Conservation (phyloP, 2,113 vertebrate species). For the Erinaceus europaeus region DNA sequence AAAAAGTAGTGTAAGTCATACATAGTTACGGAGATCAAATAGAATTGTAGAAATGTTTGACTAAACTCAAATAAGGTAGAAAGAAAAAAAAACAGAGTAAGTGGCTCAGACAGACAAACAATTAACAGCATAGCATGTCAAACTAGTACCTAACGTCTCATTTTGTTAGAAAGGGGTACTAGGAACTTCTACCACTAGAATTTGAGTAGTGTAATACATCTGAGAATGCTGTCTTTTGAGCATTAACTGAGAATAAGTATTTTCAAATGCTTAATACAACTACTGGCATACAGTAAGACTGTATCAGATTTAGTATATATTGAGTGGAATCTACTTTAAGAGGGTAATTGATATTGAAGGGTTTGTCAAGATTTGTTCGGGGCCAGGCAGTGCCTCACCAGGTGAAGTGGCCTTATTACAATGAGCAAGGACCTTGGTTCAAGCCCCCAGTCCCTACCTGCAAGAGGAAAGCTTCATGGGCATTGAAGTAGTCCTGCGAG, state of each 20-base stretch:
- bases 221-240: neutral
- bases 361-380: neutral
- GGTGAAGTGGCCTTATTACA: no score
- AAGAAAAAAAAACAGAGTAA: neutral
- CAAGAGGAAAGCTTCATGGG: no score
- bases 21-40: neutral
- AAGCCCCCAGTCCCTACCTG: no score
- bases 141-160: neutral
- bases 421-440: no score
- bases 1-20: neutral
- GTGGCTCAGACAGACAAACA: neutral
- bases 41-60: neutral
- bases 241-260: neutral
- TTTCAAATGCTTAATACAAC: neutral
- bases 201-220: neutral
- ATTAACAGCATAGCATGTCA: neutral
- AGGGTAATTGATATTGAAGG: neutral
- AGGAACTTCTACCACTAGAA: no score
- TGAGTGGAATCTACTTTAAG: neutral
- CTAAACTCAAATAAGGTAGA: neutral
- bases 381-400: no score
- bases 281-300: neutral
- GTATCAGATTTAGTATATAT: neutral
- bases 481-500: no score
- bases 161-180: neutral